These are phyloP conservation scores for Carabus problematicus DNA, from an alignment of 2,888 invertebrate species.

Conservation along the genomic window DNA sequence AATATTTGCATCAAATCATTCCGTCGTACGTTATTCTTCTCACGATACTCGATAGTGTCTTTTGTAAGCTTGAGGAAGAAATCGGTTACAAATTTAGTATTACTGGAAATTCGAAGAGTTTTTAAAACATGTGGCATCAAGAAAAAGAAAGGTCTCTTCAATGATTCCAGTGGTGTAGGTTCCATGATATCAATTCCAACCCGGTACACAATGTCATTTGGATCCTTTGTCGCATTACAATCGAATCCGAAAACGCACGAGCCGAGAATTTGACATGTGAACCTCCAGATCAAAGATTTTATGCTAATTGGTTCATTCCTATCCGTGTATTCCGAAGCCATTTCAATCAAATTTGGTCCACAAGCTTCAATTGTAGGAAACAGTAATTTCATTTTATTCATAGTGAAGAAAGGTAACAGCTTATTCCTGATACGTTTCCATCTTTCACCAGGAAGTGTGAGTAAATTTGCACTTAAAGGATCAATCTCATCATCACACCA, in stretches of 20 bases:
- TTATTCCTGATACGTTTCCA: constrained; percentile 8
- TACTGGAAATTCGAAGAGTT: constrained; percentile 3
- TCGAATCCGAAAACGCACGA: constrained; percentile 29
- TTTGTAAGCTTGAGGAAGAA: constrained; percentile 22
- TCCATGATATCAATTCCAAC: constrained; percentile 33
- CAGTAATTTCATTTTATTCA: constrained; percentile 19
- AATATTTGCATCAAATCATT: constrained; percentile 33
- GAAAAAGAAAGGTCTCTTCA: constrained; percentile 19
- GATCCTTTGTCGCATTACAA: constrained; percentile 22
- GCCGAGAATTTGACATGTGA: constrained; percentile 22
- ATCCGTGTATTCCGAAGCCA: constrained; percentile 14
- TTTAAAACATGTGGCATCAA: constrained; percentile 23
- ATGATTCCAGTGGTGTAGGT: constrained; percentile 12
- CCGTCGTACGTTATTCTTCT: constrained; percentile 23
- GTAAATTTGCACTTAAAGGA: constrained; percentile 1
- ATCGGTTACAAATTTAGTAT: constrained; percentile 7
- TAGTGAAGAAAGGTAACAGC: background rate
- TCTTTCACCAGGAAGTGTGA: background rate
- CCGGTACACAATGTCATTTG: constrained; percentile 8
- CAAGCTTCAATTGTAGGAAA: too few relatives aligned
- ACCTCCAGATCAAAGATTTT: constrained; percentile 30
- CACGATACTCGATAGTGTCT: constrained; percentile 19
- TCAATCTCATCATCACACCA: constrained; percentile 6
- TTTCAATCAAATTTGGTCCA: constrained; percentile 20
- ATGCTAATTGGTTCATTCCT: constrained; percentile 18